Base-by-base conservation (phyloP, 2,888 invertebrate genomes). In the Mythimna ferrago region DNA sequence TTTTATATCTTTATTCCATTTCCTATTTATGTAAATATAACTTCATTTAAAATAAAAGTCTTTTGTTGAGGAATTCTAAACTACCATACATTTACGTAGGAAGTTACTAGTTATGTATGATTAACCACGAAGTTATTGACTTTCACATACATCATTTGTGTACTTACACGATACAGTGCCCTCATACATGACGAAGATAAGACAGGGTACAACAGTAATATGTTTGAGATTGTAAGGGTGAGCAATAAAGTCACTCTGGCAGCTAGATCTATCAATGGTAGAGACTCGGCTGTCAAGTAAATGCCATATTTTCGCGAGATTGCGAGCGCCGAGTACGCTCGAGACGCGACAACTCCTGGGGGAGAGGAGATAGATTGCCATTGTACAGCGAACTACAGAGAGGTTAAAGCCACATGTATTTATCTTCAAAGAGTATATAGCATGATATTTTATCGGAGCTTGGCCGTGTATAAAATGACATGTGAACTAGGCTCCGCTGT, bases 331-430 rank as follows among this genome's bases (percentile, higher is more conserved):
- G 86, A 81, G 83, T 71, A 76, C 76, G 81, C 86, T 82, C 82
- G 85, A 81, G 85, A 81, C 85, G 82, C 83, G 89, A 90, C 88
- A 89, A 88, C 87, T 89, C 93, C 91, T 85, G 76, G 68, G 92
- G 91, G 93, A 91, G 81, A 78, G 76, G 86, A 89, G 89, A 92
- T 91, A 92, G 88, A 92, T 93, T 91, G 92, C 92, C 86, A 89
- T 89, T 89, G 90, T 89, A 88, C 86, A 89, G 83, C 86, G 86
- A 82, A 84, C 83, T 88, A 85, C 86, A 75, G 85, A 89, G 89
- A 89, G 88, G 86, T 89, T 89, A 85, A 84, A 89, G 83, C 85
- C 86, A 83, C 82, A 86, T 88, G 86, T 87, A 89, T 90, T 88
- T 87, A 86, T 88, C 84, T 83, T 71, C 66, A 80, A 86, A 84